Percentiles rank a stretch among this genome's conserved stretches.
phyloP scores from a whole-genome alignment of 2,113 vertebrate genomes.

The Antechinus stuartii region DNA sequence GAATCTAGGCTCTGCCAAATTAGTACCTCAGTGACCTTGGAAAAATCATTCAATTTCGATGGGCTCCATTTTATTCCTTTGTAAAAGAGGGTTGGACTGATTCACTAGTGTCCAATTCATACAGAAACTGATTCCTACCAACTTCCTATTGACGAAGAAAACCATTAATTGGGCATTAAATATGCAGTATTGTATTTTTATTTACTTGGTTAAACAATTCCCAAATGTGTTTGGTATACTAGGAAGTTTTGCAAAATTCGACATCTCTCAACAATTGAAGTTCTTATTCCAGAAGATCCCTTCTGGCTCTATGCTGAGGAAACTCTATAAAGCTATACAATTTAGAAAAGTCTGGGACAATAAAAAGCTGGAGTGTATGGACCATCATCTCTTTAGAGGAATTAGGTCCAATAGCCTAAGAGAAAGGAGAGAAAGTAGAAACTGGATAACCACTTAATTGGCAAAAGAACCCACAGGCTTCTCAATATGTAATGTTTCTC shows the following conservation, averaged over 20 bases:
- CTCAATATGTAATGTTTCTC: constrained; percentile 23
- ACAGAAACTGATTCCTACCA: background rate
- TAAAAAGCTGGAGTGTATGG: background rate
- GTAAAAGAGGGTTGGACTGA: background rate
- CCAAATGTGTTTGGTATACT: background rate
- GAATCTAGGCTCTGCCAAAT: background rate
- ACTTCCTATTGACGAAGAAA: background rate
- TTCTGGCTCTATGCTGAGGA: background rate
- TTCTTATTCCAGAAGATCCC: background rate
- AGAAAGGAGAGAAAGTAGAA: background rate
- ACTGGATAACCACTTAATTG: constrained; percentile 33
- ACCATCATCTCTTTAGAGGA: background rate
- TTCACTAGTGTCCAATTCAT: background rate
- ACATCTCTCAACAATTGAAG: background rate
- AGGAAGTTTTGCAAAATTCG: background rate
- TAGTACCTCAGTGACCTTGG: background rate
- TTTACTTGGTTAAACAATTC: background rate
- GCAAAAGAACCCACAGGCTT: background rate
- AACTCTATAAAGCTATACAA: background rate
- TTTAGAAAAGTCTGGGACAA: background rate
- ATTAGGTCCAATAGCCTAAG: background rate
- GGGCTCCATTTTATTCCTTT: background rate
- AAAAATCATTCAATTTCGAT: background rate
- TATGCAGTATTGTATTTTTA: background rate
- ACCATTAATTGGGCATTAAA: background rate